These are phyloP conservation scores for Chamaetylas fuelleborni DNA, from an alignment of 2,113 vertebrate genomes.

Conservation along the genomic window DNA sequence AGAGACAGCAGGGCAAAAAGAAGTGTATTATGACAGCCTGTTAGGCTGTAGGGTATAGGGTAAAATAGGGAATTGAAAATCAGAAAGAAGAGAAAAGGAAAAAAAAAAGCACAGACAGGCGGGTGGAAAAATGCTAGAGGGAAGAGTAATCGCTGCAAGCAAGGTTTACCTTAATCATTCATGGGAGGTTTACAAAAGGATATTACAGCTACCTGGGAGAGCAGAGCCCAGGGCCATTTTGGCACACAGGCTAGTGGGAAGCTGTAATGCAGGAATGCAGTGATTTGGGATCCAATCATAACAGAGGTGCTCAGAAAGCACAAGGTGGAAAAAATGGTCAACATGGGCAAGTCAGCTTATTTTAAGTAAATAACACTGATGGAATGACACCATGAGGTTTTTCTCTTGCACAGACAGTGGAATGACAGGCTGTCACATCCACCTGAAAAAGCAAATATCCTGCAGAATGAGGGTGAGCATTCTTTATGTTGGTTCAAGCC, in stretches of 20 bases:
- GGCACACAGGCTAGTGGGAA: background rate
- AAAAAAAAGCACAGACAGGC: background rate
- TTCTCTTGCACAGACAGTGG: background rate
- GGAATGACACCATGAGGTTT: background rate
- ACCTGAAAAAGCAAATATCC: background rate
- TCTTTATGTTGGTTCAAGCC: background rate
- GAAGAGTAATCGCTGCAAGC: conserved; percentile 61
- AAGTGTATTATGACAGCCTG: background rate
- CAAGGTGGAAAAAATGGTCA: background rate
- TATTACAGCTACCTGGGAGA: conserved; percentile 60
- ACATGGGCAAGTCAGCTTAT: background rate
- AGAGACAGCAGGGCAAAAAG: background rate
- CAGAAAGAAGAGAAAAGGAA: background rate
- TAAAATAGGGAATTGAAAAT: conserved; percentile 42
- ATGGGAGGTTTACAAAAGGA: conserved; percentile 39
- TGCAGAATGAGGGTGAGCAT: background rate
- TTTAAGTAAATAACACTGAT: background rate
- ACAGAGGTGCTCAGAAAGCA: background rate
- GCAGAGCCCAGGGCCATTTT: conserved; percentile 17
- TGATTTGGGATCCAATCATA: background rate
- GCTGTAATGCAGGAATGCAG: background rate
- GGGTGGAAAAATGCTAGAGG: conserved; percentile 25
- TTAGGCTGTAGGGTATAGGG: conserved; percentile 7
- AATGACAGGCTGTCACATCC: background rate
- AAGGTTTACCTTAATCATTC: conserved; percentile 66